Evolutionary conservation across 2,113 vertebrate genomes (phyloP), one percentile per base, ranked within the genome.

Genomic region (Vulpes lagopus): DNA sequence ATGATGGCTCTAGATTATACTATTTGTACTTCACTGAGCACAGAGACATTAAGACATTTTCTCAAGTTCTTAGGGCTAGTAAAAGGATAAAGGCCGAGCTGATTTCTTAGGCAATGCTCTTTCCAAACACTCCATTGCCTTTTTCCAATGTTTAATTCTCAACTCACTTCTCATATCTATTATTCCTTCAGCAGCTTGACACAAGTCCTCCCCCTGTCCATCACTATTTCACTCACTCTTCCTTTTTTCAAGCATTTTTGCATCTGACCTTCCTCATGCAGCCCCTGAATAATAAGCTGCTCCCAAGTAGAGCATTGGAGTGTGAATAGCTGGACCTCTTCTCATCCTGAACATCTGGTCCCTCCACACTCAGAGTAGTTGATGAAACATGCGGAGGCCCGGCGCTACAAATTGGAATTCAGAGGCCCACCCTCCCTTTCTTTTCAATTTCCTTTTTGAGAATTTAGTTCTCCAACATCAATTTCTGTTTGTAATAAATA

Each of bases 401-500:
- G 22, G 11, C 1, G 1, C 83, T 82, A 85, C 76, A 93, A 71
- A 95, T 32, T 67, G 55, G 43, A 22, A 78, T 85, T 32, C 65
- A 43, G 91, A 83, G 38, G 62, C 80, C 81, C 91, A 91, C 85
- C 62, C 14, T 67, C 91, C 69, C n/a, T 76, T 59, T 51, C 73
- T 67, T 97, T 94, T 95, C 93, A 76, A 80, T 92, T 96, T 97
- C 80, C 90, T 82, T 92, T 90, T 85, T 71, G 53, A 94, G 74
- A 92, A 88, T 88, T 95, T 91, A 97, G 64, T 91, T 97, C 94
- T 94, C 94, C 81, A 83, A 81, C 49, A 91, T 88, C 94, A 93
- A 65, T 81, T 94, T 97, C 71, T 97, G 85, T 69, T 94, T 92
- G 84, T 91, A 78, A 96, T 96, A 94, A 97, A 95, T 94, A 90